Percentiles rank a stretch among this genome's conserved stretches.
These are phyloP conservation scores for Bombus cullumanus DNA, from an alignment of 1,140 invertebrate genomes.

Conservation along the genomic window DNA sequence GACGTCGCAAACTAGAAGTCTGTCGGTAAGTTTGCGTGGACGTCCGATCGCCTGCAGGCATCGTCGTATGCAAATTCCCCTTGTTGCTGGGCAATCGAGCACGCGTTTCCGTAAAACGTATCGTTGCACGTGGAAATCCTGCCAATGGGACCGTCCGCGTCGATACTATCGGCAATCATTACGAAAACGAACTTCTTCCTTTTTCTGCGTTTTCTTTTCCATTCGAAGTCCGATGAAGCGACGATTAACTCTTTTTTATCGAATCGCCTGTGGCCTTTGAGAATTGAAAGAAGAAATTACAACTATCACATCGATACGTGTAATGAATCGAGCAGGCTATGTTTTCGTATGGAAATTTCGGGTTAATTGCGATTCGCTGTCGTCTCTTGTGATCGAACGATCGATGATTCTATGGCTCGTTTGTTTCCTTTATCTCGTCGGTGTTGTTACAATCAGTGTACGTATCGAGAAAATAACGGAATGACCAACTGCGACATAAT, in stretches of 20 bases:
- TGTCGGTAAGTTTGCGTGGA: constrained; percentile 57
- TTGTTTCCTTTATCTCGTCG: not conserved
- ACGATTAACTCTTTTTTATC: constrained; percentile 8
- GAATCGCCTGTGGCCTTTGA: not conserved
- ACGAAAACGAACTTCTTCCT: not conserved
- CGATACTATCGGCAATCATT: not conserved
- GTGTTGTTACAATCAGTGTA: no score
- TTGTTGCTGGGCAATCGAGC: constrained; percentile 43
- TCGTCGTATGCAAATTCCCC: constrained; percentile 59
- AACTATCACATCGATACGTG: not conserved
- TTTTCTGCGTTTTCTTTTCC: not conserved
- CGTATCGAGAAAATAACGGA: constrained; percentile 32
- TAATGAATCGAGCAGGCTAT: not conserved
- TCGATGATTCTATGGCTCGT: not conserved
- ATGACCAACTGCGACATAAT: not conserved
- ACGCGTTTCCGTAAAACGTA: constrained; percentile 47
- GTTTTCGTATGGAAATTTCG: constrained; percentile 11
- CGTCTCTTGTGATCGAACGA: not conserved
- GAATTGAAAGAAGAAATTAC: not conserved
- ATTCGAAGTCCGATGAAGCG: not conserved
- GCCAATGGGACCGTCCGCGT: not conserved
- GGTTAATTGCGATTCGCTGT: constrained; percentile 10
- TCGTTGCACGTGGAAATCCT: constrained; percentile 38
- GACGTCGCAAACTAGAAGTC: constrained; percentile 60
- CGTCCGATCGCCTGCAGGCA: constrained; percentile 47